Conservation (phyloP, 2,113 vertebrate genomes). For the Ancistrus triradiatus region DNA sequence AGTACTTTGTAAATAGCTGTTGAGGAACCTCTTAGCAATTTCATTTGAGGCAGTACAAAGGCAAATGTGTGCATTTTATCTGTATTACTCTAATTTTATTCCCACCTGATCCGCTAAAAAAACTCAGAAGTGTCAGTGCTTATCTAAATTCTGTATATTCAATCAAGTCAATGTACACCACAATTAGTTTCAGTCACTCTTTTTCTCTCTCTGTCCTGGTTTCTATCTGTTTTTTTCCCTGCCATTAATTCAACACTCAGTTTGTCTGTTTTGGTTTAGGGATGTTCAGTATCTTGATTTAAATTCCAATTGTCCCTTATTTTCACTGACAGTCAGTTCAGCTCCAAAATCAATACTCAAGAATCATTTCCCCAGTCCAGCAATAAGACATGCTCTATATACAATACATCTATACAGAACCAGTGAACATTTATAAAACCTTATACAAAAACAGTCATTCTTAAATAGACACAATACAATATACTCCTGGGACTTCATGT, state of each 20-base stretch:
- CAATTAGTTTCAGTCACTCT: constrained; percentile 7
- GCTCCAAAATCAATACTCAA: constrained; percentile 18
- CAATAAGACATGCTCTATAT: constrained; percentile 46
- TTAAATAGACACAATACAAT: background rate
- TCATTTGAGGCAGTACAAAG: background rate
- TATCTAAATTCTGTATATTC: too few relatives aligned
- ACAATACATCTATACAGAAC: constrained; percentile 55
- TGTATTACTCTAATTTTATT: background rate
- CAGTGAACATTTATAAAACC: constrained; percentile 55
- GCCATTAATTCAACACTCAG: constrained; percentile 10
- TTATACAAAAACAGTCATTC: constrained; percentile 59
- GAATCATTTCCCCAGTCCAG: constrained; percentile 18
- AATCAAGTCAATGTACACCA: background rate
- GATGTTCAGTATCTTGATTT: constrained; percentile 19
- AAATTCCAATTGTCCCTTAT: constrained; percentile 34
- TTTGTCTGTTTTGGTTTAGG: constrained; percentile 1
- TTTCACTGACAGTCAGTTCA: constrained; percentile 26
- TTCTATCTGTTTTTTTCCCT: too few relatives aligned
- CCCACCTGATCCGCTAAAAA: too few relatives aligned
- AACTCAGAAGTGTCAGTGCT: too few relatives aligned
- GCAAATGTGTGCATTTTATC: background rate
- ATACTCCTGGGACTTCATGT: background rate
- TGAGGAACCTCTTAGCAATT: too few relatives aligned
- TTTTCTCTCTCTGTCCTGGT: constrained; percentile 7
- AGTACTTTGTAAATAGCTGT: too few relatives aligned